These are phyloP conservation scores for Chaetops frenatus DNA, from an alignment of 2,113 vertebrate species.

Conservation along the genomic window DNA sequence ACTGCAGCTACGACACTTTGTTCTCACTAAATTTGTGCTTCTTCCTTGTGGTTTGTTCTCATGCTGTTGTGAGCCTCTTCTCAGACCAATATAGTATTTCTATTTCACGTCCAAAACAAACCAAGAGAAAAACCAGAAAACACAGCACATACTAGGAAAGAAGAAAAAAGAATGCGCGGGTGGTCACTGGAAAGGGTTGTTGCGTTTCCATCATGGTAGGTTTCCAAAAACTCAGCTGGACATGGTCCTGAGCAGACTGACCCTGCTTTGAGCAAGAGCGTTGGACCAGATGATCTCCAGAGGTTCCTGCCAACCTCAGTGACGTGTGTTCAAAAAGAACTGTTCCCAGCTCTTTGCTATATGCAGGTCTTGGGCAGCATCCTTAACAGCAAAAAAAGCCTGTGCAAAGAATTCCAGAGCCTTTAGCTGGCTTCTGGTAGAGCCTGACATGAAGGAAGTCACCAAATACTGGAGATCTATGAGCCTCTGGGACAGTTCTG, in stretches of 20 bases:
- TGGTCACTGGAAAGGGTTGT: neutral
- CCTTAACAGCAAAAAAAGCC: neutral
- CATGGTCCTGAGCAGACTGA: neutral
- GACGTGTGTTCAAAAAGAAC: fast-evolving
- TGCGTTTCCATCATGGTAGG: neutral
- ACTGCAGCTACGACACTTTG: neutral
- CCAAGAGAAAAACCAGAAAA: conserved; percentile 13
- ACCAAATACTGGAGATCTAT: neutral
- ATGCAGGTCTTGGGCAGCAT: neutral
- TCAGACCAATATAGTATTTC: neutral
- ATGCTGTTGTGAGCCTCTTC: conserved; percentile 3
- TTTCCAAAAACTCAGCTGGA: neutral
- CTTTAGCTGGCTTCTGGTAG: neutral
- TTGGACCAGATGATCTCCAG: neutral
- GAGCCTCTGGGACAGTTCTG: neutral
- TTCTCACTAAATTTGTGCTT: neutral
- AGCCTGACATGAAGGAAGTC: neutral
- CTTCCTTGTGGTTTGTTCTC: conserved; percentile 35
- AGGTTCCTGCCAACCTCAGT: neutral
- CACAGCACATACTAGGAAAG: neutral
- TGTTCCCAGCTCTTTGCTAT: neutral
- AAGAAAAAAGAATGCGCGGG: neutral
- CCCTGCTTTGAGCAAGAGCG: neutral
- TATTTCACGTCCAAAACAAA: conserved; percentile 25
- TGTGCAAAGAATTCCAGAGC: neutral